Conservation (phyloP, 2,888 invertebrate genomes). For the Lampropteryx suffumata region DNA sequence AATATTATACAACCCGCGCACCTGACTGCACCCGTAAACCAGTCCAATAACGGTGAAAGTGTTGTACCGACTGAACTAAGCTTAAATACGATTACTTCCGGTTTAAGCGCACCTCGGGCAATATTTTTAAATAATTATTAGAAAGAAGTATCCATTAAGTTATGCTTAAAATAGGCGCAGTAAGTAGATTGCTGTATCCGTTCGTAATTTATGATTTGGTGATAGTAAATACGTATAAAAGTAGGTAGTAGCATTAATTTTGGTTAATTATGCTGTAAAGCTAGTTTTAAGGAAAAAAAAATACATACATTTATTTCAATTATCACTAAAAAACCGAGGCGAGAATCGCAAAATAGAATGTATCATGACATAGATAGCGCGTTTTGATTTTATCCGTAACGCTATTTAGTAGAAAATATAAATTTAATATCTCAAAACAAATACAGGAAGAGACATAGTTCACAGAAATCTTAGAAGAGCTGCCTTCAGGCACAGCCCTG, state of each 20-base stretch:
- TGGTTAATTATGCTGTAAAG: no score
- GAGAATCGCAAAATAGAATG: no score
- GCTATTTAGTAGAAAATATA: no score
- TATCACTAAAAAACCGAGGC: no score
- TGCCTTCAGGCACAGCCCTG: no score
- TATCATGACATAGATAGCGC: no score
- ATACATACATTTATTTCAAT: no score
- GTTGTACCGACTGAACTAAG: slow-evolving; percentile 56
- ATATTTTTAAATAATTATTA: slow-evolving; percentile 58
- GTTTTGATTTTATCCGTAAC: no score
- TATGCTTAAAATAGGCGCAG: slow-evolving; percentile 25
- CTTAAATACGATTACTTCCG: slow-evolving; percentile 60
- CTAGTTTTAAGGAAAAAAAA: not conserved
- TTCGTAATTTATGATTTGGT: slow-evolving; percentile 19
- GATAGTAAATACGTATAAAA: not conserved
- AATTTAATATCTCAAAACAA: no score
- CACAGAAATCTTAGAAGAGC: no score
- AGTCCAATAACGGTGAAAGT: slow-evolving; percentile 69
- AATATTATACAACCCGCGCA: slow-evolving; percentile 26
- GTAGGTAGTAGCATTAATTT: no score
- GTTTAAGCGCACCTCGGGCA: slow-evolving; percentile 56
- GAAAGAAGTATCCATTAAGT: slow-evolving; percentile 46
- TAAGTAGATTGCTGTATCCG: slow-evolving; percentile 27
- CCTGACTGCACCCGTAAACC: slow-evolving; percentile 55
- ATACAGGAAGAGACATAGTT: no score